A percentile compares a stretch with the other conserved stretches of the same genome.
Evolutionary conservation across 2,888 invertebrate species (phyloP).

Genomic region (Athalia cordata): DNA sequence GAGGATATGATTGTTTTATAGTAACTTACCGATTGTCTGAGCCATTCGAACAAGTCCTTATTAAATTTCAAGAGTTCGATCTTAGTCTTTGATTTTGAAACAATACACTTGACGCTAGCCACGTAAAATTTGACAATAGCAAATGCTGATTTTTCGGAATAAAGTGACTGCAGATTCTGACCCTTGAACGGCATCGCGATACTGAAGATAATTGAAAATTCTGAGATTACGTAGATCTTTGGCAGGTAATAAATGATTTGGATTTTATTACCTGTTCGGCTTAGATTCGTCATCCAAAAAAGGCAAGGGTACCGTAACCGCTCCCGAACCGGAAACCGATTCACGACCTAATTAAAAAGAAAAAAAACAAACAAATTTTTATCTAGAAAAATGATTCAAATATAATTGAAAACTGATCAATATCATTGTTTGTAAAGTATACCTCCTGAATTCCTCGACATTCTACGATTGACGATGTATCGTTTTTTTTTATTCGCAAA

Average conservation of each 20-base stretch:
- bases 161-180: conserved; percentile 74
- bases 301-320: conserved; percentile 75
- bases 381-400: not conserved
- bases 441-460: conserved; percentile 9
- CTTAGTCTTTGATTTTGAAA: conserved; percentile 67
- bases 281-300: conserved; percentile 76
- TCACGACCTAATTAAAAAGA: not conserved
- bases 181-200: conserved; percentile 79
- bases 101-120: conserved; percentile 75
- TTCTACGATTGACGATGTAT: conserved; percentile 16
- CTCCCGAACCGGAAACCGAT: not conserved
- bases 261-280: conserved; percentile 68
- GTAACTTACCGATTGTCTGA: conserved; percentile 72
- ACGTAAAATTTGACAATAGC: conserved; percentile 76
- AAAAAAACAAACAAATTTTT: not conserved
- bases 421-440: not conserved
- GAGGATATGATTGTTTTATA: not conserved
- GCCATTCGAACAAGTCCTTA: conserved; percentile 76
- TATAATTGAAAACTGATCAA: not conserved
- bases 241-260: not conserved
- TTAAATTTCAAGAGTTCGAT: conserved; percentile 73
- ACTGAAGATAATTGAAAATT: conserved; percentile 52
- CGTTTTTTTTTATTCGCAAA: conserved; percentile 13
- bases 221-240: conserved; percentile 1
- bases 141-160: conserved; percentile 72